Evolutionary conservation across 2,888 invertebrate species (phyloP).

Genomic region (Rapana venosa): DNA sequence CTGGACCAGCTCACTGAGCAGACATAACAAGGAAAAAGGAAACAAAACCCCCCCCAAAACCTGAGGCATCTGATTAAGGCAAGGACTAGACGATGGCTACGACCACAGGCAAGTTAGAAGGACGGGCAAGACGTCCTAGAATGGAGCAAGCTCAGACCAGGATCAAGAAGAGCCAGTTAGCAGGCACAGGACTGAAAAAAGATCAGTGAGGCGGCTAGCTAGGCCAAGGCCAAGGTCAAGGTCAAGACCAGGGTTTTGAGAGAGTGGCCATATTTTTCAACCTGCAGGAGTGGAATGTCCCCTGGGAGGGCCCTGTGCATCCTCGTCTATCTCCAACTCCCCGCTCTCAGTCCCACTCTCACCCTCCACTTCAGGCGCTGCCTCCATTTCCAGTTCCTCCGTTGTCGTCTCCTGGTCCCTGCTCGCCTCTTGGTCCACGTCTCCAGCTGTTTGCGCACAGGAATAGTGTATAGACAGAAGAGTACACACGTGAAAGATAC

Average conservation of each 20-base stretch:
- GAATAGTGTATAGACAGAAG: neutral
- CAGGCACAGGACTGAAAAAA: neutral
- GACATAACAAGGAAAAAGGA: no score
- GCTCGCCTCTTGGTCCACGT: conserved; percentile 20
- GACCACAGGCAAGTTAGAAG: no score
- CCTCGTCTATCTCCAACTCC: conserved; percentile 45
- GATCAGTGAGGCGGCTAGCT: neutral
- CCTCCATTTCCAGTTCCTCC: neutral
- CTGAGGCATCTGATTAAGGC: no score
- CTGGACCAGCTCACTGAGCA: no score
- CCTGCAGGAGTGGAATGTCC: no score
- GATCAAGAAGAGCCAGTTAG: neutral
- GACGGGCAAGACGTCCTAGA: no score
- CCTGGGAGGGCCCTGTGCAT: neutral
- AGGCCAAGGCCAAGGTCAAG: neutral
- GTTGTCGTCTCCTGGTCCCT: conserved; percentile 25
- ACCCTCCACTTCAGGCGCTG: conserved; percentile 26
- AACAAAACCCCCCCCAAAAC: no score
- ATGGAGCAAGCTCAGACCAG: neutral
- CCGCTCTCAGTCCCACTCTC: conserved; percentile 20
- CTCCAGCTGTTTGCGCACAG: conserved; percentile 35
- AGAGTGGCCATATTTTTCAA: neutral
- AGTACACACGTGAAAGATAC: neutral
- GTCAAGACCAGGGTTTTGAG: neutral
- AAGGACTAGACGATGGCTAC: no score